Percentiles rank a stretch among this genome's conserved stretches.
phyloP scores from a whole-genome alignment of 2,113 vertebrate genomes.

The Rostratula benghalensis region DNA sequence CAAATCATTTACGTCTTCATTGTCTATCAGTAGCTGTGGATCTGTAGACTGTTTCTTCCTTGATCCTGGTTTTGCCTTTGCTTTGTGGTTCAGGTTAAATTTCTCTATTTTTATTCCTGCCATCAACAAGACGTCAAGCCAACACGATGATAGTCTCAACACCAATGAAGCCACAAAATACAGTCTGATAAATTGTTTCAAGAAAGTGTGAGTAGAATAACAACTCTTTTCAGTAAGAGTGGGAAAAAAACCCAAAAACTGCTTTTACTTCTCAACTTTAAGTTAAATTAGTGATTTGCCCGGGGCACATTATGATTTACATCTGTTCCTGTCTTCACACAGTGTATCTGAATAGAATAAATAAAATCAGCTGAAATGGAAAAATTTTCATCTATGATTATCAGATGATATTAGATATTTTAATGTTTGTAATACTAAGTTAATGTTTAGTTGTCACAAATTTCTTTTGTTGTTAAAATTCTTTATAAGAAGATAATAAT shows the following conservation, averaged over 20 bases:
- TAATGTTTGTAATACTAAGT: not conserved
- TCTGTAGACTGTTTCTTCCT: not conserved
- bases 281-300: not conserved
- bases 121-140: not conserved
- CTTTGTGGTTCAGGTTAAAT: not conserved
- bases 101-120: not conserved
- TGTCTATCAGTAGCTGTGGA: not conserved
- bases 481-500: not conserved
- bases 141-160: not conserved
- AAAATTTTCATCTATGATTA: not conserved
- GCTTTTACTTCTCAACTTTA: not conserved
- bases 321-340: not conserved
- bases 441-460: not conserved
- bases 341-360: not conserved
- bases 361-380: not conserved
- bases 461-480: not conserved
- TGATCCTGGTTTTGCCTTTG: not conserved
- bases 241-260: not conserved
- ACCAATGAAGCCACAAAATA: not conserved
- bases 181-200: not conserved
- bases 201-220: not conserved
- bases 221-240: not conserved
- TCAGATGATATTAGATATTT: not conserved
- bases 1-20: not conserved
- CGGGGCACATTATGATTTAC: not conserved